Conservation (phyloP, 2,113 vertebrate species). For the Malurus elegans region DNA sequence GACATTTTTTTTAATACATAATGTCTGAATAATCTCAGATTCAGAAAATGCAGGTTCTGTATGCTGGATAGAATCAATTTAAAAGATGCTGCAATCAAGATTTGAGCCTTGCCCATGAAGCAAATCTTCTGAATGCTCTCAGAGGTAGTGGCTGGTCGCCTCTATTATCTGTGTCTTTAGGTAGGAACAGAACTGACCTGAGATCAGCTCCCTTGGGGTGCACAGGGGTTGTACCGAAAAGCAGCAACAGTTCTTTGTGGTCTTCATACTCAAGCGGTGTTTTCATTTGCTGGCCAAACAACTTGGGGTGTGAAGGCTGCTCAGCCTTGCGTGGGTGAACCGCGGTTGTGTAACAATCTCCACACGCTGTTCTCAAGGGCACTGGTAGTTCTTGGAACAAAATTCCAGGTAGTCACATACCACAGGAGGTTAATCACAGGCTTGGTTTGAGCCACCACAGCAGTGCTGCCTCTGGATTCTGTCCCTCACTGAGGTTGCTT, state of each 20-base stretch:
- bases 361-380: not conserved
- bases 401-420: not conserved
- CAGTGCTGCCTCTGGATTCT: not conserved
- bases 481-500: not conserved
- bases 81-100: not conserved
- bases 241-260: not conserved
- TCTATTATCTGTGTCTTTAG: not conserved
- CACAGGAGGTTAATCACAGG: not conserved
- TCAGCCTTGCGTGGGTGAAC: not conserved
- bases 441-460: not conserved
- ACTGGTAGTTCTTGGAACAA: not conserved
- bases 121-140: not conserved
- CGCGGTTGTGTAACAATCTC: not conserved
- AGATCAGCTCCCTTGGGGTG: not conserved
- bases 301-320: not conserved
- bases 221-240: not conserved
- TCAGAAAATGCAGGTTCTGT: not conserved
- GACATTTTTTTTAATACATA: fast-evolving
- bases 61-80: not conserved
- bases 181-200: not conserved
- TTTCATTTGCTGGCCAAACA: not conserved
- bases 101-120: not conserved
- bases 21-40: not conserved
- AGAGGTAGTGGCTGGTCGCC: not conserved
- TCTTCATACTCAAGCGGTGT: not conserved